A percentile compares a stretch with the other conserved stretches of the same genome.
Conservation (phyloP, 2,888 invertebrate genomes). For the Keiferia lycopersicella region DNA sequence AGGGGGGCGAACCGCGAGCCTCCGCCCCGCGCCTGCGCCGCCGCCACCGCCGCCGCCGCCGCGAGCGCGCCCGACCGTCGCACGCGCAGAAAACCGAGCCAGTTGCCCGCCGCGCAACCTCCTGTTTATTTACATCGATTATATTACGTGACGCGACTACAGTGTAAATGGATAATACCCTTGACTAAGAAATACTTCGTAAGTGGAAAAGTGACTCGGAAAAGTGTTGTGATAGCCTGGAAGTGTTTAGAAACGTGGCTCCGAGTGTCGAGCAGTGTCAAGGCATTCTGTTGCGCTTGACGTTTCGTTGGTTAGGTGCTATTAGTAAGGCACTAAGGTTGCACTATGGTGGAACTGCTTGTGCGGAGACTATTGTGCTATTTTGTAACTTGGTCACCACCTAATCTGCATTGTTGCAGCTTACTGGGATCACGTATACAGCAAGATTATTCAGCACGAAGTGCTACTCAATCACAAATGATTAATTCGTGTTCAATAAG, state of each 20-base stretch:
- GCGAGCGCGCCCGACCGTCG: slow-evolving; percentile 54
- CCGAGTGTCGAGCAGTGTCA: slow-evolving; percentile 27
- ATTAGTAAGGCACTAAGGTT: slow-evolving; percentile 59
- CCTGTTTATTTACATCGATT: slow-evolving; percentile 74
- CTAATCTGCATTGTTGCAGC: slow-evolving; percentile 10
- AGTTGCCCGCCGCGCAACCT: slow-evolving; percentile 78
- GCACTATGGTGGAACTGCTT: slow-evolving; percentile 37
- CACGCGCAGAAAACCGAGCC: slow-evolving; percentile 72
- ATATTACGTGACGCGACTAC: slow-evolving; percentile 46
- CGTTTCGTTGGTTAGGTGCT: slow-evolving; percentile 46
- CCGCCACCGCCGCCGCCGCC: slow-evolving; percentile 43
- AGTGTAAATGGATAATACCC: slow-evolving; percentile 31
- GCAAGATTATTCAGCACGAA: slow-evolving; percentile 7
- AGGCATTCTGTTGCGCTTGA: slow-evolving; percentile 51
- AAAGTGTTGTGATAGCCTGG: slow-evolving; percentile 28
- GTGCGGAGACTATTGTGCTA: neutral
- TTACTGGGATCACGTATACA: neutral
- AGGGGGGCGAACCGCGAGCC: slow-evolving; percentile 53
- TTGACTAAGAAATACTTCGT: slow-evolving; percentile 17
- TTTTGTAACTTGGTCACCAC: slow-evolving; percentile 11
- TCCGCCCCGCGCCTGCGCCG: slow-evolving; percentile 26
- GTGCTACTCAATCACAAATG: slow-evolving; percentile 3
- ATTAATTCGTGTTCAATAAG: slow-evolving; percentile 4
- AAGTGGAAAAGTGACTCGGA: slow-evolving; percentile 29
- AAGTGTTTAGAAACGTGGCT: slow-evolving; percentile 23